Base-by-base conservation (phyloP, 2,888 invertebrate genomes). In the Caenorhabditis virilis region DNA sequence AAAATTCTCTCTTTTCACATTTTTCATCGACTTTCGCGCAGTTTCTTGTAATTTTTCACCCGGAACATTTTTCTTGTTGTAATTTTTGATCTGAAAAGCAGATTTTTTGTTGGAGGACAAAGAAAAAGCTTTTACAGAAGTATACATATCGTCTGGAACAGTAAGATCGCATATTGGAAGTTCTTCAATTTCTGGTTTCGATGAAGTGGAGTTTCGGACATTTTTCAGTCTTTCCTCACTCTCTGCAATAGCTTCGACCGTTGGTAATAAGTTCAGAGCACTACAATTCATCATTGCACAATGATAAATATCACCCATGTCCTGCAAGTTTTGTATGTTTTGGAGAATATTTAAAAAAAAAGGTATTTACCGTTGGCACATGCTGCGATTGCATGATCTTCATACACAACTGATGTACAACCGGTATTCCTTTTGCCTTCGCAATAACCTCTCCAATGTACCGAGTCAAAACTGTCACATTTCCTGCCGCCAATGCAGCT, bases 351-450 rank as follows among this genome's bases (percentile, higher is more conserved):
- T 13, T 11, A 36, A 36, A 36, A 36, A 13, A n/a, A 36, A 20
- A 39, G 6, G 1, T 26, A 23, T 35, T 22, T 15, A 66, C 66
- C 22, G 67, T 53, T 1, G 56, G 56, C 9, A 59, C 55, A 47
- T 61, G 57, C 1, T 53, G 42, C n/a, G 64, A 64, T 3, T 64
- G 11, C 48, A 72, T 62, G 6, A 72, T 65, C 35, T 64, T 27
- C 61, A 74, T 57, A 52, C 73, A 76, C 9, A 76, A 50, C 23
- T 74, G 59, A 54, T 76, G 70, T 33, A 76, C 76, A 0, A 75
- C 71, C 0, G 67, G 62, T 3, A 75, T 55, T 25, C 55, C 61
- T 35, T 60, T 56, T 9, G 71, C 71, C 50, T 74, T 69, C 30
- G 13, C 43, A 11, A 69, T 73, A 11, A 73, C 62, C 25, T 71